Evolutionary conservation across 2,113 vertebrate genomes (phyloP).

Genomic region (Nipponia nippon): DNA sequence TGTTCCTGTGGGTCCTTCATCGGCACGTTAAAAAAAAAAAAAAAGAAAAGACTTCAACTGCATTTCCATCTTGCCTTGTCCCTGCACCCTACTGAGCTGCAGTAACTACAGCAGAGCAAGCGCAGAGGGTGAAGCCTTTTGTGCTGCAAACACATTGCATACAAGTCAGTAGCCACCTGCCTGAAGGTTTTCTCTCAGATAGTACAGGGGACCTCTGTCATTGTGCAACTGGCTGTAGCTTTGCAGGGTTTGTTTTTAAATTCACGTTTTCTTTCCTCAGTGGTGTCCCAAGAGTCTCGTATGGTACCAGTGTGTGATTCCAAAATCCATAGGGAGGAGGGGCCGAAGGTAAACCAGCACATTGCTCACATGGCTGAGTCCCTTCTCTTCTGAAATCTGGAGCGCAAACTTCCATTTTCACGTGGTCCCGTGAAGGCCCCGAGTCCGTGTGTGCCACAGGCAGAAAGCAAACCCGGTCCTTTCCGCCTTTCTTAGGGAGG

Average conservation of each 20-base stretch:
- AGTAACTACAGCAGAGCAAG: not conserved
- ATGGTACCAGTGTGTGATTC: not conserved
- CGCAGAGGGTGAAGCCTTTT: not conserved
- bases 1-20: not conserved
- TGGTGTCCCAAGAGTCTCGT: not conserved
- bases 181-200: not conserved
- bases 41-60: not conserved
- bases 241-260: not conserved
- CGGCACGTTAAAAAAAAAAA: no score
- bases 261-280: not conserved
- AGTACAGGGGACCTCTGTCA: not conserved
- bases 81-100: not conserved
- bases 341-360: not conserved
- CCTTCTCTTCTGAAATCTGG: not conserved
- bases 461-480: not conserved
- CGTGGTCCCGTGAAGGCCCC: not conserved
- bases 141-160: not conserved
- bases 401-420: not conserved
- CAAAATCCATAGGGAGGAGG: not conserved
- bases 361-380: not conserved
- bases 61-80: not conserved
- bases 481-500: slow-evolving; percentile 65
- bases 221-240: not conserved
- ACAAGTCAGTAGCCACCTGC: not conserved
- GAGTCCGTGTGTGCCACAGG: no score